phyloP scores from a whole-genome alignment of 2,113 vertebrate genomes.

The Scalopus aquaticus region DNA sequence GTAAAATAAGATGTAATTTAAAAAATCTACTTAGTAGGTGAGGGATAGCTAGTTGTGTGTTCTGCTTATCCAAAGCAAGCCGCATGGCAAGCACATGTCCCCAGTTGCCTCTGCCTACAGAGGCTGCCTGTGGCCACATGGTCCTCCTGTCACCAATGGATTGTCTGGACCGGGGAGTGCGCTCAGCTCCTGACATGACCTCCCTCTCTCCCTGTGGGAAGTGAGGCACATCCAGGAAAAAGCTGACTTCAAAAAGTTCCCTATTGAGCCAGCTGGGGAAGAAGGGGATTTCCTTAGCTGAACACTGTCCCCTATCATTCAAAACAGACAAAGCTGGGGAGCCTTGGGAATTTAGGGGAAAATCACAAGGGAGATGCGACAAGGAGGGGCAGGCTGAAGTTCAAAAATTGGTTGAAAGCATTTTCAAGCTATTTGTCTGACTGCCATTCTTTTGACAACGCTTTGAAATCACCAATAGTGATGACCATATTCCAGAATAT shows the following conservation, averaged over 20 bases:
- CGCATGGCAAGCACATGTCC: neutral
- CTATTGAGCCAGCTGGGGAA: conserved; percentile 60
- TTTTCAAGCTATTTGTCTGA: neutral
- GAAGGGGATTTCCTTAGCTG: conserved; percentile 66
- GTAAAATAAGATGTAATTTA: neutral
- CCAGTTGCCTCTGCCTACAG: neutral
- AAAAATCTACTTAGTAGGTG: neutral
- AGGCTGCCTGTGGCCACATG: neutral
- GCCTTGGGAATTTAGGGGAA: neutral
- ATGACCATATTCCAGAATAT: neutral
- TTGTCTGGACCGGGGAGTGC: neutral
- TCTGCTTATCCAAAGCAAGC: neutral
- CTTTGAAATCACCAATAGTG: neutral
- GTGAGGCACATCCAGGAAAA: conserved; percentile 54
- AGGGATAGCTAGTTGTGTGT: neutral
- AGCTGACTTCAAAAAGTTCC: conserved; percentile 66
- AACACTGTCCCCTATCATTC: neutral
- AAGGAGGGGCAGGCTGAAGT: neutral
- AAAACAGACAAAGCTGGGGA: neutral
- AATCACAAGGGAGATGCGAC: neutral
- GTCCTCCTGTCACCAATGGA: neutral
- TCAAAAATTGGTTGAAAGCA: neutral
- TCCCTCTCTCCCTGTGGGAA: neutral
- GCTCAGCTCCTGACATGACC: neutral
- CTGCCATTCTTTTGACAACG: neutral